A percentile compares a stretch with the other conserved stretches of the same genome.
phyloP scores from a whole-genome alignment of 2,113 vertebrate genomes.

The Tragelaphus buxtoni region DNA sequence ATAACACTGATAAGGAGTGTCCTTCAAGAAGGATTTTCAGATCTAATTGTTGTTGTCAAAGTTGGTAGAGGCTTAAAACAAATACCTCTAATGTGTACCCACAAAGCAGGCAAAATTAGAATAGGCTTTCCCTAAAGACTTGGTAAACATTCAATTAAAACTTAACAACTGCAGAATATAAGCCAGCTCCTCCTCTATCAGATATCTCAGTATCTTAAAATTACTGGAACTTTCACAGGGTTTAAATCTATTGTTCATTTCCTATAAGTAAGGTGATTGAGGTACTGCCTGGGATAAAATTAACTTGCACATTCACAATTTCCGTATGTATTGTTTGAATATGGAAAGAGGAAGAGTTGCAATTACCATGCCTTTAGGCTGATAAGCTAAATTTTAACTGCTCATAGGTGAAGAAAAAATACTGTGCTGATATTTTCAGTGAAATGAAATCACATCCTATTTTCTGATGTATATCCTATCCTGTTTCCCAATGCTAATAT shows the following conservation, averaged over 20 bases:
- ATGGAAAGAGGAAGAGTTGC: slow-evolving; percentile 45
- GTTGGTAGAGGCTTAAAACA: slow-evolving; percentile 32
- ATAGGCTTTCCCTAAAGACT: slow-evolving; percentile 38
- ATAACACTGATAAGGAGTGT: slow-evolving; percentile 34
- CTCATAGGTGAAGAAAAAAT: neutral
- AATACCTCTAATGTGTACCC: slow-evolving; percentile 37
- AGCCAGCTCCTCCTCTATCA: slow-evolving; percentile 36
- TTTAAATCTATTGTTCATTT: slow-evolving; percentile 12
- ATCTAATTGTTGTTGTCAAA: slow-evolving; percentile 57
- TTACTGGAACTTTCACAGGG: slow-evolving; percentile 24
- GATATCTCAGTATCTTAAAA: slow-evolving; percentile 39
- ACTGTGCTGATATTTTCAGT: neutral
- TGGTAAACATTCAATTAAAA: slow-evolving; percentile 61
- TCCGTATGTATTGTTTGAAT: slow-evolving; percentile 53
- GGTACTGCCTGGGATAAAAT: slow-evolving; percentile 45
- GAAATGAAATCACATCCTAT: neutral
- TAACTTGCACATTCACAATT: slow-evolving; percentile 21
- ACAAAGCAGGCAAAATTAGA: slow-evolving; percentile 48
- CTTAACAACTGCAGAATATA: slow-evolving; percentile 32
- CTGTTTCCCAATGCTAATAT: neutral
- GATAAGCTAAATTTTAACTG: slow-evolving; percentile 43
- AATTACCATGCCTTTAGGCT: neutral
- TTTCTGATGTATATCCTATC: neutral
- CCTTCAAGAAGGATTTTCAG: slow-evolving; percentile 70
- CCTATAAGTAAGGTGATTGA: slow-evolving; percentile 16